A percentile compares a stretch with the other conserved stretches of the same genome.
These are phyloP conservation scores for Elysia crispata DNA, from an alignment of 2,888 invertebrate species.

Conservation along the genomic window DNA sequence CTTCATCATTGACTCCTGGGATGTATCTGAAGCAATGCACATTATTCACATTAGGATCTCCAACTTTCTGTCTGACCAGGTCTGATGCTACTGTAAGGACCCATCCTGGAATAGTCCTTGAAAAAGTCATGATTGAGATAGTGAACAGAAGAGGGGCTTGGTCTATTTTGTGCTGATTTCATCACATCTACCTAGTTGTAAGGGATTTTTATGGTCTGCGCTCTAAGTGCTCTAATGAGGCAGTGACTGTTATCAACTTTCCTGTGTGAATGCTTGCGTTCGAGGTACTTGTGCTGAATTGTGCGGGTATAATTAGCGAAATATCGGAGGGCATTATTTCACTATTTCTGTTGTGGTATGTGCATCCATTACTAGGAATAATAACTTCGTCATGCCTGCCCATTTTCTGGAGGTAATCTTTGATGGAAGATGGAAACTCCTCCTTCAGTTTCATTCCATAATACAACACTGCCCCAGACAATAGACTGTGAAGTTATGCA, in stretches of 20 bases:
- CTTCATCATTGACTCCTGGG: conserved; percentile 6
- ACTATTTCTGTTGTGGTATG: conserved; percentile 47
- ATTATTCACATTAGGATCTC: conserved; percentile 45
- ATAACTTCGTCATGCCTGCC: too few species aligned
- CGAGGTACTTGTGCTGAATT: conserved; percentile 46
- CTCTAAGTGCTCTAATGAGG: conserved; percentile 39
- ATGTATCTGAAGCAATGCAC: conserved; percentile 42
- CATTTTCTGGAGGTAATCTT: conserved; percentile 27
- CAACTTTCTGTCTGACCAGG: conserved; percentile 40
- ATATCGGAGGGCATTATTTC: conserved; percentile 38
- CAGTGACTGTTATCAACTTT: conserved; percentile 47
- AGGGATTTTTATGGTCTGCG: conserved; percentile 41
- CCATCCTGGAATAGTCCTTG: conserved; percentile 34
- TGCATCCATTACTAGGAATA: conserved; percentile 49
- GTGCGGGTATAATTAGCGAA: conserved; percentile 26
- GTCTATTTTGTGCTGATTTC: background rate
- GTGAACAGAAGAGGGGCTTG: conserved; percentile 36
- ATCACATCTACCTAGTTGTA: conserved; percentile 24
- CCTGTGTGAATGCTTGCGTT: conserved; percentile 51
- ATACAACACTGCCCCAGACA: conserved; percentile 21
- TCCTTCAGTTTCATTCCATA: conserved; percentile 11
- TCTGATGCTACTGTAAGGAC: conserved; percentile 44
- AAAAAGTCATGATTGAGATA: conserved; percentile 45
- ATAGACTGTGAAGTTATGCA: conserved; percentile 35
- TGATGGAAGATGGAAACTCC: conserved; percentile 35